phyloP scores from a whole-genome alignment of 1,140 invertebrate species.

The Lasaia peninsularis region DNA sequence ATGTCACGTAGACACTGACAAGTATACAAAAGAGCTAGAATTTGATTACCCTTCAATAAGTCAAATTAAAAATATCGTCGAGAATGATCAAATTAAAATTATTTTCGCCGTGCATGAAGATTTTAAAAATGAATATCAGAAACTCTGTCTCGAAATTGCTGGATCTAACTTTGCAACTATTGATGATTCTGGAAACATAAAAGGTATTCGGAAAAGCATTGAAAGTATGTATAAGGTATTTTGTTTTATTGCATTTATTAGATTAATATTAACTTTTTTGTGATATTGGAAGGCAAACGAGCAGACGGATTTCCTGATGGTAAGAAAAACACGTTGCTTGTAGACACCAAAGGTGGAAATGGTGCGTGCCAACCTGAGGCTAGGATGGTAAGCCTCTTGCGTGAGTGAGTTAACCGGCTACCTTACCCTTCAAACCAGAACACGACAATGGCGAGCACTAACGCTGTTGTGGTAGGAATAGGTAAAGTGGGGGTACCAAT shows the following conservation, averaged over 20 bases:
- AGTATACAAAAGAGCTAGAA: conserved; percentile 82
- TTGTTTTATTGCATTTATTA: background rate
- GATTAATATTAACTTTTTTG: too few relatives aligned
- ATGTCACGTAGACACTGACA: conserved; percentile 84
- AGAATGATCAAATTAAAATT: conserved; percentile 88
- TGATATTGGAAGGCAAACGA: too few relatives aligned
- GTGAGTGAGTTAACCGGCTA: too few relatives aligned
- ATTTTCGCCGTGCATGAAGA: conserved; percentile 89
- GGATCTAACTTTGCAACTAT: conserved; percentile 68
- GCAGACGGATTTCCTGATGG: too few relatives aligned
- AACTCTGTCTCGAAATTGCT: conserved; percentile 79
- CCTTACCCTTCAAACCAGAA: too few relatives aligned
- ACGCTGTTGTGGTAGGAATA: too few relatives aligned
- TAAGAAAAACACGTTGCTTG: too few relatives aligned
- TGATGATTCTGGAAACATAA: conserved; percentile 47
- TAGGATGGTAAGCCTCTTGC: too few relatives aligned
- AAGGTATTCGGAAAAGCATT: conserved; percentile 70
- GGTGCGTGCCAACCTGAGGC: too few relatives aligned
- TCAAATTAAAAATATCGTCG: conserved; percentile 81
- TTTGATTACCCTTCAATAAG: conserved; percentile 85
- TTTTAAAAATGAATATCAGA: conserved; percentile 82
- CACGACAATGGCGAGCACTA: too few relatives aligned
- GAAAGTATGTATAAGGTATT: background rate
- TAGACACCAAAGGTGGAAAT: too few relatives aligned
- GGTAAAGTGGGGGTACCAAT: too few relatives aligned